Evolutionary conservation across 1,140 invertebrate genomes (phyloP).

Genomic region (Tetramorium alpestre): DNA sequence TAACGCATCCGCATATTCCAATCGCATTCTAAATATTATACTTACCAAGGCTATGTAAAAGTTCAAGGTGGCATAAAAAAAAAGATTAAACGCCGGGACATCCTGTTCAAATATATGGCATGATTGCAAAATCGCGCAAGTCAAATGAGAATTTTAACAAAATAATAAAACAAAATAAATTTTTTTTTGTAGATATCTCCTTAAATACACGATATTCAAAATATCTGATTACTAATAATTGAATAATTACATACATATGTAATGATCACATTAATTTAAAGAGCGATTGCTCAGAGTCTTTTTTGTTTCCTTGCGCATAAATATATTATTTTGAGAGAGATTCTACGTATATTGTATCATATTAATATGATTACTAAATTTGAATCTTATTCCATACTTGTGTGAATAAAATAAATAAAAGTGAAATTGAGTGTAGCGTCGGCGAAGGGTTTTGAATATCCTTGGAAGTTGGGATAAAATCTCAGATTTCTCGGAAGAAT

Average conservation of each 20-base stretch:
- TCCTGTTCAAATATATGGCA: background rate
- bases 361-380: conserved; percentile 9
- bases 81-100: background rate
- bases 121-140: background rate
- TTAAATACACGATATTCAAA: background rate
- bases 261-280: background rate
- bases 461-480: background rate
- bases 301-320: background rate
- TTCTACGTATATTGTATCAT: background rate
- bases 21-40: conserved; percentile 39
- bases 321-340: background rate
- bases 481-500: background rate
- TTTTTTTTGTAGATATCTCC: background rate
- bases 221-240: background rate
- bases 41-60: conserved; percentile 45
- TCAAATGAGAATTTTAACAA: conserved; percentile 8
- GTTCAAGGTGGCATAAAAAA: conserved; percentile 67
- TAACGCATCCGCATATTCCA: background rate
- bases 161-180: background rate
- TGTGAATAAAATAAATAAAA: background rate
- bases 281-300: background rate
- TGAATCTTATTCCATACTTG: background rate
- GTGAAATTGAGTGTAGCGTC: background rate
- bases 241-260: background rate
- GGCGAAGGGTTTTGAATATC: background rate